Conservation (phyloP, 1,140 invertebrate genomes). For the Plectrocnemia conspersa region DNA sequence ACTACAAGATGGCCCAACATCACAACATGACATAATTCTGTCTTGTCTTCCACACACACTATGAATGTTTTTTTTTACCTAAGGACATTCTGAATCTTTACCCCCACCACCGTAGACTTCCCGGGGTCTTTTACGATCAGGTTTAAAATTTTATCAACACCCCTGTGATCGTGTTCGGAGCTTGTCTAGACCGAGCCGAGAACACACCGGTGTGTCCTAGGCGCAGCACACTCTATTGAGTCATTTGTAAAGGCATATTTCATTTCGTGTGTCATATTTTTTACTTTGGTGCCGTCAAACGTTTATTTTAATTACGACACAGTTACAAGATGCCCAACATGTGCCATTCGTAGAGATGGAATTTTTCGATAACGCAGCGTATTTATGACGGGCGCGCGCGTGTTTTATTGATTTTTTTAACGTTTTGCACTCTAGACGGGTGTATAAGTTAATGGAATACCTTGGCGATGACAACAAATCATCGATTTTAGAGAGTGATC, state of each 20-base stretch:
- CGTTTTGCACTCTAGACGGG: too few species aligned
- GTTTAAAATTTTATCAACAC: conserved; percentile 23
- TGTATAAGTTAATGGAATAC: too few species aligned
- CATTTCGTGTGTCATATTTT: conserved; percentile 19
- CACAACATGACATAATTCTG: conserved; percentile 34
- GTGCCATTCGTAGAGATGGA: too few species aligned
- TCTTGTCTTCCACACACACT: conserved; percentile 15
- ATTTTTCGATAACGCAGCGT: too few species aligned
- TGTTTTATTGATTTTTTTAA: too few species aligned
- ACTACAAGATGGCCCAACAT: conserved; percentile 31
- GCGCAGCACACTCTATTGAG: conserved; percentile 12
- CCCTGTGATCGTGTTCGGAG: conserved; percentile 26
- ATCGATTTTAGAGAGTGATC: too few species aligned
- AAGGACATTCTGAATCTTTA: conserved; percentile 4
- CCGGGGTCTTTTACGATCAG: too few species aligned
- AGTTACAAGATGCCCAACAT: too few species aligned
- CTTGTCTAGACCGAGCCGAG: conserved; percentile 27
- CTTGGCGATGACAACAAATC: too few species aligned
- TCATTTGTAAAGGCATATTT: conserved; percentile 25
- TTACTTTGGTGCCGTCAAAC: neutral
- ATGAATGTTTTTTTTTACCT: neutral
- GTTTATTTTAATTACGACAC: conserved; percentile 1
- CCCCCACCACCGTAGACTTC: too few species aligned
- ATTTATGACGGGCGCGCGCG: too few species aligned
- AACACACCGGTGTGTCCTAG: neutral